These are phyloP conservation scores for Mus musculus DNA, from an alignment of 2,113 vertebrate genomes.

Conservation along the genomic window GRCm39 chr8:127036001-127036500, in stretches of 20 bases:
- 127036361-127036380: too few species aligned
- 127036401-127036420: neutral
- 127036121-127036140: neutral
- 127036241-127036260: neutral
- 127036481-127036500: too few species aligned
- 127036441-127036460: neutral
- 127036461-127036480: neutral
- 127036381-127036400: too few species aligned
- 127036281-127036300: neutral
- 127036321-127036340: neutral
- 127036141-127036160: neutral
- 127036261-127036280: neutral
- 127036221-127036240: neutral
- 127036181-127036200: rapidly evolving
- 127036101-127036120: neutral
- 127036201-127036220: too few species aligned
- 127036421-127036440: too few species aligned
- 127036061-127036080: neutral
- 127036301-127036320: neutral
- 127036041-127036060: neutral
- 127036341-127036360: neutral
- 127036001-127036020: neutral
- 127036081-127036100: neutral
- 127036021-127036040: neutral
- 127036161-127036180: too few species aligned